phyloP scores from a whole-genome alignment of 2,797 vertebrate species.

The Todus mexicanus region DNA sequence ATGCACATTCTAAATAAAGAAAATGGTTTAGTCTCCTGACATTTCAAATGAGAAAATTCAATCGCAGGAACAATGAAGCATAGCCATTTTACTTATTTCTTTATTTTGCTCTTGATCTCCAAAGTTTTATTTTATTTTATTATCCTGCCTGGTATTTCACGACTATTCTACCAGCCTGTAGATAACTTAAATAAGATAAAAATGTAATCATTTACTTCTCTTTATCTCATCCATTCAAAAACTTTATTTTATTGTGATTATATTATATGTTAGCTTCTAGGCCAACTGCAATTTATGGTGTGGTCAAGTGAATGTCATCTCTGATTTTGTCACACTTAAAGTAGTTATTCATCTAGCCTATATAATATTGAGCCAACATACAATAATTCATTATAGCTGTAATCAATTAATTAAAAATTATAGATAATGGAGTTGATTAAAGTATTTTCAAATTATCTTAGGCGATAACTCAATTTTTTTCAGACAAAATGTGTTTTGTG shows the following conservation, averaged over 20 bases:
- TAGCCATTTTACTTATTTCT: background rate
- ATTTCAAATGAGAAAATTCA: slow-evolving; percentile 37
- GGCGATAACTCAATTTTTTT: background rate
- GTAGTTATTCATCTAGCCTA: background rate
- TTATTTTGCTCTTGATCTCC: background rate
- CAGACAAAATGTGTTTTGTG: background rate
- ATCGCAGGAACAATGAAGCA: slow-evolving; percentile 13
- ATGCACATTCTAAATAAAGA: slow-evolving; percentile 26
- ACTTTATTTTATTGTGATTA: background rate
- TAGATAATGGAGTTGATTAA: background rate
- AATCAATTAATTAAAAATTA: background rate
- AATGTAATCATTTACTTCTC: background rate
- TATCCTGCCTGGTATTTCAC: background rate
- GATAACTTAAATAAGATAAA: background rate
- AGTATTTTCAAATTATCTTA: background rate
- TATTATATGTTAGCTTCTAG: background rate
- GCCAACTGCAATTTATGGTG: background rate
- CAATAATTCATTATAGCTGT: background rate
- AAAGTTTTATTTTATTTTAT: slow-evolving; percentile 16
- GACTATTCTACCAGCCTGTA: background rate
- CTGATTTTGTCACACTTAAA: background rate
- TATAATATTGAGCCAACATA: background rate
- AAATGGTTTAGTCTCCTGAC: background rate
- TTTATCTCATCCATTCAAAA: background rate
- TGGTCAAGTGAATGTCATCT: background rate